A percentile compares a stretch with the other conserved stretches of the same genome.
These are phyloP conservation scores for Drosophila aff. DNA, from an alignment of 1,140 invertebrate genomes.

Conservation along the genomic window DNA sequence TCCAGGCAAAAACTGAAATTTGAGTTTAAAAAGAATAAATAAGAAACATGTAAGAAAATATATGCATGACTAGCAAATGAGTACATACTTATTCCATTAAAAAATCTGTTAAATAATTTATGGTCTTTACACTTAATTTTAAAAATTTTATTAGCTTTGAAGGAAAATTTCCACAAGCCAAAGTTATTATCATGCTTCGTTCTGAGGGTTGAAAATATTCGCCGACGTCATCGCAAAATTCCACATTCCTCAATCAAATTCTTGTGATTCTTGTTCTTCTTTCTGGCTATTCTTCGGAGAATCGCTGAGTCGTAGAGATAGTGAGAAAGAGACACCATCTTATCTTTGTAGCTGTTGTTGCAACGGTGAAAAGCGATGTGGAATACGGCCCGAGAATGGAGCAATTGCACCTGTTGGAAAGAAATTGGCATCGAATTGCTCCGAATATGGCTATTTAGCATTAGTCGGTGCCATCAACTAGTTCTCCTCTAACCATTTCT, in stretches of 20 bases:
- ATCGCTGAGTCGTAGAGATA: slow-evolving; percentile 6
- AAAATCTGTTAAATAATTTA: neutral
- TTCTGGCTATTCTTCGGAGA: slow-evolving; percentile 1
- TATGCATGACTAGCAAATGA: too few species aligned
- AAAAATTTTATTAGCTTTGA: neutral
- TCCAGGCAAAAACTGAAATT: slow-evolving; percentile 22
- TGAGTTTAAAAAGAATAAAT: slow-evolving; percentile 1
- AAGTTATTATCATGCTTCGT: slow-evolving; percentile 25
- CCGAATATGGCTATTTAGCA: slow-evolving; percentile 38
- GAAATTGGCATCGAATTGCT: slow-evolving; percentile 37
- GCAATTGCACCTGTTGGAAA: slow-evolving; percentile 37
- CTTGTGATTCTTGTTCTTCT: slow-evolving; percentile 6
- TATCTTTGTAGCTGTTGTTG: slow-evolving; percentile 25
- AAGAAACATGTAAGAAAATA: neutral
- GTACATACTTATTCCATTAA: neutral
- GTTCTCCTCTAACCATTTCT: slow-evolving; percentile 17
- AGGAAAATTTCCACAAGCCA: neutral
- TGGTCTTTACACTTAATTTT: neutral
- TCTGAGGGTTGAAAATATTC: slow-evolving; percentile 26
- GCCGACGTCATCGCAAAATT: slow-evolving; percentile 58
- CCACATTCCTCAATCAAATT: slow-evolving; percentile 28
- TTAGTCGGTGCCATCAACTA: slow-evolving; percentile 29
- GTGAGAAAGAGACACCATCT: slow-evolving; percentile 20
- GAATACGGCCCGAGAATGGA: slow-evolving; percentile 16
- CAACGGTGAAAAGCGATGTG: slow-evolving; percentile 27